phyloP scores from a whole-genome alignment of 2,113 vertebrate species.

The Isurus oxyrinchus region DNA sequence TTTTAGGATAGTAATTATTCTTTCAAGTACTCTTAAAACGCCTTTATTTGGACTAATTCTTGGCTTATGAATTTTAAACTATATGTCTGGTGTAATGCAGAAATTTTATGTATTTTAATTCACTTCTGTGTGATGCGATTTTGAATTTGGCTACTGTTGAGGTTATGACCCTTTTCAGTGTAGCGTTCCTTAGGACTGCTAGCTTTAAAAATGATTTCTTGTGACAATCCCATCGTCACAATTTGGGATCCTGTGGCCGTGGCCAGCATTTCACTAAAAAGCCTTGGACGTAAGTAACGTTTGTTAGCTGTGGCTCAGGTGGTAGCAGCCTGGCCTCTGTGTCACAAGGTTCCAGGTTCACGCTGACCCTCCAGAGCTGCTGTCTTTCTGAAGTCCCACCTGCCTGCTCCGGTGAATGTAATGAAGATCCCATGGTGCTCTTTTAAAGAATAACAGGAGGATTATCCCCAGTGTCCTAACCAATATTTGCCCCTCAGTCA shows the following conservation, averaged over 20 bases:
- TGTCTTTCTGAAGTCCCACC: background rate
- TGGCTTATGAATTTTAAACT: background rate
- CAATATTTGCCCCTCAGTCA: no score
- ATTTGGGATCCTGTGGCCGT: background rate
- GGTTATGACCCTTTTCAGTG: background rate
- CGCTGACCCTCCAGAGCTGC: background rate
- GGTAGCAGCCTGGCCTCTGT: background rate
- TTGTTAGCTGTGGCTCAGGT: background rate
- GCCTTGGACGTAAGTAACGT: background rate
- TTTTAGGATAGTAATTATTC: background rate
- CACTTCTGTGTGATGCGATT: background rate
- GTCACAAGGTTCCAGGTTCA: background rate
- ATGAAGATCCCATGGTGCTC: background rate
- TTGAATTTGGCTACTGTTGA: background rate
- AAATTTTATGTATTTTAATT: background rate
- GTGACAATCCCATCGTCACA: background rate
- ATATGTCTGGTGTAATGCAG: background rate
- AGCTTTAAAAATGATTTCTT: background rate
- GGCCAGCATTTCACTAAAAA: background rate
- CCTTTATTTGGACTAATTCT: background rate
- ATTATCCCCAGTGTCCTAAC: no score
- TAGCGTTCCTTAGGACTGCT: background rate
- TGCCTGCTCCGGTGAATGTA: background rate
- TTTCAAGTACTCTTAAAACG: background rate
- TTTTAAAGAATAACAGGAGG: background rate